phyloP scores from a whole-genome alignment of 2,888 invertebrate species.

The Odontomyia ornata region DNA sequence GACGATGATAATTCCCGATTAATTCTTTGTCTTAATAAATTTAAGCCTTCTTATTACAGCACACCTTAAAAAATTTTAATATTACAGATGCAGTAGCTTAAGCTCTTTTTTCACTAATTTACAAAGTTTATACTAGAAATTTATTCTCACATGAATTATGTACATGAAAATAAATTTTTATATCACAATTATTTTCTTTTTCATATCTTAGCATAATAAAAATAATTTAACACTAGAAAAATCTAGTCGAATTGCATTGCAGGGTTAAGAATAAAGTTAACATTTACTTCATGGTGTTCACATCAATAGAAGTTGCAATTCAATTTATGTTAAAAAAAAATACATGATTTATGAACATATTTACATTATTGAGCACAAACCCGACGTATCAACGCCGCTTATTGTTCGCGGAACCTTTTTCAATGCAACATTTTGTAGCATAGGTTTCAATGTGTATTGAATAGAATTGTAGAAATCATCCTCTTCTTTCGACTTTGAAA shows the following conservation, averaged over 20 bases:
- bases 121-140: neutral
- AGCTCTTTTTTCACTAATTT: neutral
- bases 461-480: slow-evolving; percentile 65
- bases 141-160: neutral
- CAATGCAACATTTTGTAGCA: slow-evolving; percentile 72
- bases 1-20: too few species aligned
- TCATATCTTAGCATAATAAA: neutral
- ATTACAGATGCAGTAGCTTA: too few species aligned
- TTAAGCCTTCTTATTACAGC: too few species aligned
- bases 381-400: slow-evolving; percentile 83
- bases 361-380: slow-evolving; percentile 87
- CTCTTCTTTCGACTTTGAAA: slow-evolving; percentile 58
- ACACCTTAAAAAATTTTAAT: too few species aligned
- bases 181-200: slow-evolving; percentile 9
- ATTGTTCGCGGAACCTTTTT: slow-evolving; percentile 76
- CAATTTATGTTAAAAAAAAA: neutral
- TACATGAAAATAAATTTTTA: slow-evolving; percentile 23
- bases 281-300: neutral
- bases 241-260: neutral
- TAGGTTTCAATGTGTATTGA: slow-evolving; percentile 72
- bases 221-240: neutral
- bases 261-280: neutral
- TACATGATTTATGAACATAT: neutral
- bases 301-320: neutral
- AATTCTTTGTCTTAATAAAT: too few species aligned